These are phyloP conservation scores for Diadumene lineata DNA, from an alignment of 92 coral and sea anemone genomes.

Conservation along the genomic window DNA sequence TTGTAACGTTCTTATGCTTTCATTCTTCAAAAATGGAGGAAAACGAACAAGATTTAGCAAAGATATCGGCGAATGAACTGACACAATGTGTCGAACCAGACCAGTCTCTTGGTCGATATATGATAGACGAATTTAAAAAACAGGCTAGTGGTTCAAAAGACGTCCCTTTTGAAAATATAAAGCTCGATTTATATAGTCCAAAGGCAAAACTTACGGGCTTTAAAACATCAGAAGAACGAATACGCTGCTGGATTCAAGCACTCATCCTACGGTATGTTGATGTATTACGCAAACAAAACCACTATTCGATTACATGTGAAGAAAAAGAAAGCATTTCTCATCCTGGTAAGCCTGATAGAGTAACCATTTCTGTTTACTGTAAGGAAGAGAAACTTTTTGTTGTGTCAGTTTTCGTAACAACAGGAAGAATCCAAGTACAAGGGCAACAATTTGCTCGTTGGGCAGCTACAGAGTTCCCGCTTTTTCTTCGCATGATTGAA, in stretches of 20 bases:
- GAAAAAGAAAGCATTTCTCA: conserved; percentile 32
- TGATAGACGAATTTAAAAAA: conserved; percentile 36
- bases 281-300: neutral
- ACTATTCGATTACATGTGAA: conserved; percentile 13
- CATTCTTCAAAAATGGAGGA: conserved; percentile 36
- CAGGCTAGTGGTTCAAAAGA: conserved; percentile 38
- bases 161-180: conserved; percentile 37
- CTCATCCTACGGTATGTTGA: conserved; percentile 35
- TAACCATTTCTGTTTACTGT: conserved; percentile 2
- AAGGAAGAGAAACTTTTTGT: conserved; percentile 31
- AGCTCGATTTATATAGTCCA: conserved; percentile 23
- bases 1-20: conserved; percentile 6
- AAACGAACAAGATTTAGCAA: conserved; percentile 20
- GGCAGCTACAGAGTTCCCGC: conserved; percentile 40
- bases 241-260: conserved; percentile 42
- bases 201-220: conserved; percentile 38
- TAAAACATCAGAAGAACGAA: conserved; percentile 31
- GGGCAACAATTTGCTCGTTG: conserved; percentile 20
- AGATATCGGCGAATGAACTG: conserved; percentile 17
- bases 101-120: conserved; percentile 35
- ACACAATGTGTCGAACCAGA: conserved; percentile 30
- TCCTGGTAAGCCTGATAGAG: conserved; percentile 35
- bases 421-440: conserved; percentile 37
- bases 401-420: conserved; percentile 35
- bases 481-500: neutral